phyloP scores from a whole-genome alignment of 2,113 vertebrate genomes.

The Glaucomys volans region DNA sequence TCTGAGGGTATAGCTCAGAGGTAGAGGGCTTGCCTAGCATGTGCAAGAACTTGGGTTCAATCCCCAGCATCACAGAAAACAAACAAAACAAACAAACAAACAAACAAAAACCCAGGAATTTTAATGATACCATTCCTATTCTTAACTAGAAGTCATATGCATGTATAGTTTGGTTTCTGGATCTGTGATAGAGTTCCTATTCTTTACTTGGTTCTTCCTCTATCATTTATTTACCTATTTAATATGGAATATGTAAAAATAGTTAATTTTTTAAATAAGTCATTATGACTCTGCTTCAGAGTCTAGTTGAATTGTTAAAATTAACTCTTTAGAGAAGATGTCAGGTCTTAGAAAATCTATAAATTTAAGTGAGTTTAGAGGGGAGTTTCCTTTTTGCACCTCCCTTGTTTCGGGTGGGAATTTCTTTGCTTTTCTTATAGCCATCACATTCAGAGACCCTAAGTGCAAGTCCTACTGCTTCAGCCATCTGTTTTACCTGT shows the following conservation, averaged over 20 bases:
- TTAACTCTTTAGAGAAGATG: not conserved
- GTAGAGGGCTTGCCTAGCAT: too few relatives aligned
- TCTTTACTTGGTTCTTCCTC: not conserved
- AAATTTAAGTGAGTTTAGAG: not conserved
- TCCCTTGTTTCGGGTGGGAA: not conserved
- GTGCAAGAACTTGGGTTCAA: too few relatives aligned
- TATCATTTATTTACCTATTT: not conserved
- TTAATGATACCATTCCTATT: not conserved
- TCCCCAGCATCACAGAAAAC: too few relatives aligned
- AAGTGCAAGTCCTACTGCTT: not conserved
- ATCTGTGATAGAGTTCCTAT: not conserved
- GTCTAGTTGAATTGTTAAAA: slow-evolving; percentile 47
- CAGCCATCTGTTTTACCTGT: not conserved
- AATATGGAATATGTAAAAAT: slow-evolving; percentile 19
- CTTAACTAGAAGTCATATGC: too few relatives aligned
- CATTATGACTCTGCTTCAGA: slow-evolving; percentile 33
- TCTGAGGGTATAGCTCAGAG: too few relatives aligned
- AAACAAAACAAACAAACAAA: too few relatives aligned
- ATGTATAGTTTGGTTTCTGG: not conserved
- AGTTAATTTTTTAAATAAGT: slow-evolving; percentile 32
- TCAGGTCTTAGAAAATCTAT: slow-evolving; percentile 7
- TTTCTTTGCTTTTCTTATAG: not conserved
- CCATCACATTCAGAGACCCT: not conserved
- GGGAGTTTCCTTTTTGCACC: not conserved
- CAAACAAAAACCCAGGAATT: not conserved